These are phyloP conservation scores for Chaenocephalus aceratus DNA, from an alignment of 2,113 vertebrate genomes.

Conservation along the genomic window DNA sequence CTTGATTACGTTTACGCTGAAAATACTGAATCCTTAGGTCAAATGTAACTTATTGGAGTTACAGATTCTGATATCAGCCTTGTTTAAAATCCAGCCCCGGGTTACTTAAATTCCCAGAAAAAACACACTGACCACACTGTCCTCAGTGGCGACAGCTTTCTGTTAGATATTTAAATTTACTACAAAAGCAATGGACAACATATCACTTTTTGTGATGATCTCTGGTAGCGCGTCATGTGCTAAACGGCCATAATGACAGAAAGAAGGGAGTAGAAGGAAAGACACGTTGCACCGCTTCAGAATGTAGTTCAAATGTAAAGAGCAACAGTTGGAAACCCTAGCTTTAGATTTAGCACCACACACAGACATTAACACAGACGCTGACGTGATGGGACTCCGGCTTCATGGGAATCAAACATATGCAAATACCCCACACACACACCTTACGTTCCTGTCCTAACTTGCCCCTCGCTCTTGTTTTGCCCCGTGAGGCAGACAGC, in stretches of 20 bases:
- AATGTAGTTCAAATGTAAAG: not conserved
- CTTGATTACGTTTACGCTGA: not conserved
- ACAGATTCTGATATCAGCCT: not conserved
- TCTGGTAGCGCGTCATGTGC: too few species aligned
- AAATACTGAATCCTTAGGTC: not conserved
- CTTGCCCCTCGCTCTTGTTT: conserved; percentile 73
- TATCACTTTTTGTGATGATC: not conserved
- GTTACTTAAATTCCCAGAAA: not conserved
- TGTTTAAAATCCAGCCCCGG: not conserved
- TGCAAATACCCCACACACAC: conserved; percentile 41
- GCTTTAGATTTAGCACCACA: conserved; percentile 3
- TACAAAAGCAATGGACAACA: not conserved
- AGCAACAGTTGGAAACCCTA: not conserved
- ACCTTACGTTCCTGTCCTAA: conserved; percentile 68
- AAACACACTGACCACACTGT: not conserved
- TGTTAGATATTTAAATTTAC: not conserved
- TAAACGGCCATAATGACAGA: too few species aligned
- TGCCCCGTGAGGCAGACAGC: conserved; percentile 54
- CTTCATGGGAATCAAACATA: conserved; percentile 53
- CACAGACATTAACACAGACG: not conserved
- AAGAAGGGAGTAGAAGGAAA: not conserved
- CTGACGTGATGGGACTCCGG: conserved; percentile 2
- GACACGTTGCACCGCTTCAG: not conserved
- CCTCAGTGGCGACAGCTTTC: not conserved
- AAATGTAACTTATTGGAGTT: not conserved